Conservation (phyloP, 2,888 invertebrate genomes). For the Peribatodes rhomboidaria region DNA sequence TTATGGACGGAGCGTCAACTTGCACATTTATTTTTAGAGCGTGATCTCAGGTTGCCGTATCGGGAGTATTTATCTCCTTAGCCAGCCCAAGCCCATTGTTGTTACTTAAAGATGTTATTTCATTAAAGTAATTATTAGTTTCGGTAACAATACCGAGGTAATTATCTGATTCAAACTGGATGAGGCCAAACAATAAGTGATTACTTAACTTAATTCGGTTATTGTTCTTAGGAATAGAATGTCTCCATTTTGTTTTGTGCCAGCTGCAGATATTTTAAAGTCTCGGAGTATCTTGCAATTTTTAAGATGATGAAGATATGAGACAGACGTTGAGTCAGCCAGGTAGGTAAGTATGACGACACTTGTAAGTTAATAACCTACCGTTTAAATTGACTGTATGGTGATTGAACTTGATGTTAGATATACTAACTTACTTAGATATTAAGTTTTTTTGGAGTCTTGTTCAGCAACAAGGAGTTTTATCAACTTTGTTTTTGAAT, state of each 20-base stretch:
- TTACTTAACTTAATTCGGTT: conserved; percentile 55
- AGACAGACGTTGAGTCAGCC: conserved; percentile 25
- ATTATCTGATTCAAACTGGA: conserved; percentile 34
- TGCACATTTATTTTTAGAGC: conserved; percentile 46
- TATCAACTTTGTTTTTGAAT: neutral
- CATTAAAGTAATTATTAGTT: conserved; percentile 63
- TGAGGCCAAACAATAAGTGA: conserved; percentile 53
- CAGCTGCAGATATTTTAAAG: conserved; percentile 32
- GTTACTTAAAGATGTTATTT: conserved; percentile 48
- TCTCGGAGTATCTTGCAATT: neutral
- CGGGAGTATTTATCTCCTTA: conserved; percentile 34
- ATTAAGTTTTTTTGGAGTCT: neutral
- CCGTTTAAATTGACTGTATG: neutral
- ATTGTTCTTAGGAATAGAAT: conserved; percentile 41
- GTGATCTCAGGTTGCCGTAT: conserved; percentile 46
- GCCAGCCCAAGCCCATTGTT: conserved; percentile 53
- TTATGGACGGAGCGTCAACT: conserved; percentile 37
- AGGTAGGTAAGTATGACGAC: conserved; percentile 17
- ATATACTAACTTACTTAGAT: neutral
- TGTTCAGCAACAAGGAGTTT: neutral
- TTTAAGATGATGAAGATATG: conserved; percentile 13
- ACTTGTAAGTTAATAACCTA: conserved; percentile 29
- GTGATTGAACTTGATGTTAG: conserved; percentile 3
- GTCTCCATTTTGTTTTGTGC: conserved; percentile 38
- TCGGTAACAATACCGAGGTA: conserved; percentile 62